A percentile compares a stretch with the other conserved stretches of the same genome.
These are phyloP conservation scores for Lateolabrax maculatus DNA, from an alignment of 2,797 vertebrate genomes.

Conservation along the genomic window DNA sequence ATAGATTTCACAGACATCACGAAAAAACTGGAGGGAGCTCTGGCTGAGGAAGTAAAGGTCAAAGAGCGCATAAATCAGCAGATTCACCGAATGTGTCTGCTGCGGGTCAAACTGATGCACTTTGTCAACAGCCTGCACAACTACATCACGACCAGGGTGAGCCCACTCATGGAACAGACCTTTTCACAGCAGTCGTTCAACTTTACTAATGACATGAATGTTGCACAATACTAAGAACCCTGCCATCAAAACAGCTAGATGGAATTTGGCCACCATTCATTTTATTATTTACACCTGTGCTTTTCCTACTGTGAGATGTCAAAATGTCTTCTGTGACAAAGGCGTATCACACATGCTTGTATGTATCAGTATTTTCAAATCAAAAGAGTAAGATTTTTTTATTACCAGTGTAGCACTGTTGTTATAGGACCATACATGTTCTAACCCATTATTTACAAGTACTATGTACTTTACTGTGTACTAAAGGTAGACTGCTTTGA, in stretches of 20 bases:
- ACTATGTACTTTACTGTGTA: not conserved
- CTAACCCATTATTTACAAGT: not conserved
- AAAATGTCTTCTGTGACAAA: not conserved
- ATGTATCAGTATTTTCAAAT: not conserved
- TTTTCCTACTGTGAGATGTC: not conserved
- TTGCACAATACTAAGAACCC: not conserved
- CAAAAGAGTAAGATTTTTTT: not conserved
- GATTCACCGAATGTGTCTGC: slow-evolving; percentile 96
- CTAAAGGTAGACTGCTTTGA: not conserved
- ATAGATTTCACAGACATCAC: slow-evolving; percentile 88
- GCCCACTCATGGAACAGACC: slow-evolving; percentile 43
- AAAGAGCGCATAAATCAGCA: slow-evolving; percentile 89
- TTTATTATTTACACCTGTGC: not conserved
- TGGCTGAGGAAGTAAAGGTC: slow-evolving; percentile 75
- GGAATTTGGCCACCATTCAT: not conserved
- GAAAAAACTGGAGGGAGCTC: slow-evolving; percentile 82
- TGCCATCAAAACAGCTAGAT: not conserved
- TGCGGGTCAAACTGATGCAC: slow-evolving; percentile 98
- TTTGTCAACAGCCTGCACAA: slow-evolving; percentile 99
- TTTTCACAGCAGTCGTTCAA: not conserved
- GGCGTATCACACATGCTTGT: not conserved
- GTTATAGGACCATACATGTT: not conserved
- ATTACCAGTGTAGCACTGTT: not conserved
- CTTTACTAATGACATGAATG: too few species aligned
- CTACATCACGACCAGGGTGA: slow-evolving; percentile 98